These are phyloP conservation scores for Osmerus mordax DNA, from an alignment of 2,113 vertebrate species.

Conservation along the genomic window DNA sequence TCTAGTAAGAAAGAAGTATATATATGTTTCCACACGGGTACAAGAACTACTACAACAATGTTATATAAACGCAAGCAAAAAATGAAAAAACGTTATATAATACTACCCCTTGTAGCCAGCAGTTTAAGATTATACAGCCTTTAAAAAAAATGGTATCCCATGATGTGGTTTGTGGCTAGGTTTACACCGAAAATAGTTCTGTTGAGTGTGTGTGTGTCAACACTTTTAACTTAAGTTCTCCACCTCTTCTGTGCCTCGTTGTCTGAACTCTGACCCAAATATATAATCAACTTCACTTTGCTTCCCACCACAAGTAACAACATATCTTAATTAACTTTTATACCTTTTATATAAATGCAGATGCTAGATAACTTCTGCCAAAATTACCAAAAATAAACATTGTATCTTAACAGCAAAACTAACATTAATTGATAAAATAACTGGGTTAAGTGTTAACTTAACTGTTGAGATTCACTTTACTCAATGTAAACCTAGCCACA, in stretches of 20 bases:
- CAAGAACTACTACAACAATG: conserved; percentile 39
- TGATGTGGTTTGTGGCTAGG: conserved; percentile 42
- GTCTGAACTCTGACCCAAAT: neutral
- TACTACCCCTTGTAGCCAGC: conserved; percentile 32
- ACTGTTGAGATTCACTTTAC: conserved; percentile 18
- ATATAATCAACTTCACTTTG: neutral
- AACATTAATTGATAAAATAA: neutral
- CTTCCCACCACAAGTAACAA: too few species aligned
- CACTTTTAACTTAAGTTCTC: neutral
- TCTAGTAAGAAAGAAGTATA: conserved; percentile 20
- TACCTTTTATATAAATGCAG: too few species aligned
- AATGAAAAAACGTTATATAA: conserved; percentile 25
- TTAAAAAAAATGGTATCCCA: conserved; percentile 18
- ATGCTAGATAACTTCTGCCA: too few species aligned
- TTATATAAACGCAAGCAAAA: conserved; percentile 40
- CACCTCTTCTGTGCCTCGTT: neutral
- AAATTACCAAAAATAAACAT: neutral
- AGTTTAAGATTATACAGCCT: conserved; percentile 41
- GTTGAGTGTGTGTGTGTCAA: neutral
- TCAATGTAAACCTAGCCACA: conserved; percentile 53
- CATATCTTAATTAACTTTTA: too few species aligned
- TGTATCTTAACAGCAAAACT: neutral
- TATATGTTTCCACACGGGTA: conserved; percentile 45
- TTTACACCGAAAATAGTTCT: conserved; percentile 40
- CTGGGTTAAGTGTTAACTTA: neutral